A percentile compares a stretch with the other conserved stretches of the same genome.
Evolutionary conservation across 2,888 invertebrate genomes (phyloP).

Genomic region (Ommatoiulus sabulosus): DNA sequence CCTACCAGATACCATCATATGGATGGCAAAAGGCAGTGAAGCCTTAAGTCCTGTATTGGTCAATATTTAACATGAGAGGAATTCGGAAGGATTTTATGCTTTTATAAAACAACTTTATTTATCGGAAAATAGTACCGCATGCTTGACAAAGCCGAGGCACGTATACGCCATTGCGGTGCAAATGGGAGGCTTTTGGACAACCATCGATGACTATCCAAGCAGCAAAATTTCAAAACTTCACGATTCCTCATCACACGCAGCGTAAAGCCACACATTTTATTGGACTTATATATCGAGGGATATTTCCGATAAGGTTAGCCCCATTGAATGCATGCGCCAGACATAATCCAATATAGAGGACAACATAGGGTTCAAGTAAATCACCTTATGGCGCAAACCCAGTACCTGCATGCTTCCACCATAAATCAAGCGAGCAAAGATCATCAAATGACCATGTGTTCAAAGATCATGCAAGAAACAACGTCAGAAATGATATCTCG

Average conservation of each 20-base stretch:
- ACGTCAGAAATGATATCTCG: conserved; percentile 37
- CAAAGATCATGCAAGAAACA: conserved; percentile 43
- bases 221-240: conserved; percentile 33
- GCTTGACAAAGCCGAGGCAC: not conserved
- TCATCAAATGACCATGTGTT: conserved; percentile 44
- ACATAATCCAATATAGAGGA: conserved; percentile 22
- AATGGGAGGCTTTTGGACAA: conserved; percentile 27
- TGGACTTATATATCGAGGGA: not conserved
- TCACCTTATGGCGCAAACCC: not conserved
- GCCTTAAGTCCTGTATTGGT: not conserved
- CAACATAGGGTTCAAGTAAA: conserved; percentile 41
- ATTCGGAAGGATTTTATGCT: conserved; percentile 15
- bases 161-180: not conserved
- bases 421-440: conserved; percentile 12
- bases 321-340: conserved; percentile 31
- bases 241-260: conserved; percentile 35
- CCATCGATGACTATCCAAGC: conserved; percentile 34
- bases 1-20: not conserved
- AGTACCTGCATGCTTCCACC: conserved; percentile 16
- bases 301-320: not conserved
- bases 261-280: conserved; percentile 44
- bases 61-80: conserved; percentile 11
- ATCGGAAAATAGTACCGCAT: conserved; percentile 6
- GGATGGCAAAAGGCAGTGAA: not conserved
- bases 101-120: conserved; percentile 37